A percentile compares a stretch with the other conserved stretches of the same genome.
Evolutionary conservation across 1,140 invertebrate genomes (phyloP).

Genomic region (Holcopasites calliopsidis): DNA sequence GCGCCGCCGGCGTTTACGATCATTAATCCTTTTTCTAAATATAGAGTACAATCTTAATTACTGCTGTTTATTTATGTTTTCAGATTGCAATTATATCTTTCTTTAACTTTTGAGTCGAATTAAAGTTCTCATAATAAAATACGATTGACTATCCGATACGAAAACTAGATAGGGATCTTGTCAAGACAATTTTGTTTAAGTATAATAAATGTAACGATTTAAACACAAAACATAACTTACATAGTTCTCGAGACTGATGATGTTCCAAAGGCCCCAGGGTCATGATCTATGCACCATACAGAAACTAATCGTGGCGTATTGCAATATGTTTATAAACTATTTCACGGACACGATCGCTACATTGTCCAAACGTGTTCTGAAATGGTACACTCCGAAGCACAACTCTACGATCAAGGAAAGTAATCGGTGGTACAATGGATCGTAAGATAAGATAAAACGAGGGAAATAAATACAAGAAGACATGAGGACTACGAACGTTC

Average conservation of each 20-base stretch:
- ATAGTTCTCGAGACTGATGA: not conserved
- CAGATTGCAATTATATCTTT: not conserved
- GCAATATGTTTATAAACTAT: not conserved
- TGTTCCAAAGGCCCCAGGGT: not conserved
- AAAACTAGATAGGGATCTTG: not conserved
- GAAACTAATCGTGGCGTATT: not conserved
- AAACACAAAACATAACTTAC: constrained; percentile 1
- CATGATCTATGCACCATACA: constrained; percentile 1
- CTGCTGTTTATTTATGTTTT: too few relatives aligned
- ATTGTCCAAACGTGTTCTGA: not conserved
- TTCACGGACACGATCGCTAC: not conserved
- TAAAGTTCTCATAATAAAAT: not conserved
- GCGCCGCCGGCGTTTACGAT: not conserved
- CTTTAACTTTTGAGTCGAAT: not conserved
- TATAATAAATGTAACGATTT: not conserved
- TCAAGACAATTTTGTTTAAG: too few relatives aligned
- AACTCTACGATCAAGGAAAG: not conserved
- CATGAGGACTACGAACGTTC: not conserved
- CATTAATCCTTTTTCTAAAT: not conserved
- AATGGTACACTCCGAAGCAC: not conserved
- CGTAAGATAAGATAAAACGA: too few relatives aligned
- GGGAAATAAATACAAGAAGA: too few relatives aligned
- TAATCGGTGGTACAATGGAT: not conserved
- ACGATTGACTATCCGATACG: not conserved
- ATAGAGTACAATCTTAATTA: not conserved